phyloP scores from a whole-genome alignment of 1,140 invertebrate genomes.

The Euborellia annulipes region DNA sequence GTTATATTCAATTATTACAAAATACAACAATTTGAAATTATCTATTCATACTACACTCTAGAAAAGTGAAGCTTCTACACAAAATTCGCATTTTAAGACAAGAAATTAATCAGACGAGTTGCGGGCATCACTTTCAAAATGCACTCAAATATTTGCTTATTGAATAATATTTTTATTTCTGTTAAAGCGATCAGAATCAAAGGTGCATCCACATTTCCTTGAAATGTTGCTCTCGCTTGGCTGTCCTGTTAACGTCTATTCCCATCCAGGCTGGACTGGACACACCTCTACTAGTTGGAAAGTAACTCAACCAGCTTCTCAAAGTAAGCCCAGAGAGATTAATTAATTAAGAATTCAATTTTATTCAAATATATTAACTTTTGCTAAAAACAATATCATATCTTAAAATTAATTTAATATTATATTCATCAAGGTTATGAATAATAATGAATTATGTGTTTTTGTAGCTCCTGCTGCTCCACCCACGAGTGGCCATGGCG shows the following conservation, averaged over 20 bases:
- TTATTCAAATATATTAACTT: conserved; percentile 6
- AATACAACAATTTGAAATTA: too few species aligned
- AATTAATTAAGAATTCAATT: too few species aligned
- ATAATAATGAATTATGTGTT: neutral
- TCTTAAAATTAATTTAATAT: neutral
- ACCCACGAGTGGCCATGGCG: conserved; percentile 27
- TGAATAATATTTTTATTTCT: conserved; percentile 2
- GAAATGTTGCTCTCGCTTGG: conserved; percentile 71
- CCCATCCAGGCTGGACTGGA: conserved; percentile 83
- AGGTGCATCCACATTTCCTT: conserved; percentile 53
- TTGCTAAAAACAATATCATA: too few species aligned
- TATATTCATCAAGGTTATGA: conserved; percentile 4
- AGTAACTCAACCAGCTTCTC: conserved; percentile 9
- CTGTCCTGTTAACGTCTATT: conserved; percentile 64
- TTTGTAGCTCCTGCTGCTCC: too few species aligned
- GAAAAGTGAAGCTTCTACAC: too few species aligned
- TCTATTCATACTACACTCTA: too few species aligned
- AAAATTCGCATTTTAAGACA: too few species aligned
- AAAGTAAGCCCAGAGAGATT: conserved; percentile 6
- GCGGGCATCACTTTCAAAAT: conserved; percentile 5
- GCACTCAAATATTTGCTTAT: conserved; percentile 4
- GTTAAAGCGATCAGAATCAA: conserved; percentile 28
- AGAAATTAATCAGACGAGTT: neutral
- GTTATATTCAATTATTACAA: conserved; percentile 16
- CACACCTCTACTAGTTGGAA: conserved; percentile 66